Evolutionary conservation across 1,140 invertebrate species (phyloP), one percentile per base, ranked within the genome.

Genomic region (Hormaphis cornu): DNA sequence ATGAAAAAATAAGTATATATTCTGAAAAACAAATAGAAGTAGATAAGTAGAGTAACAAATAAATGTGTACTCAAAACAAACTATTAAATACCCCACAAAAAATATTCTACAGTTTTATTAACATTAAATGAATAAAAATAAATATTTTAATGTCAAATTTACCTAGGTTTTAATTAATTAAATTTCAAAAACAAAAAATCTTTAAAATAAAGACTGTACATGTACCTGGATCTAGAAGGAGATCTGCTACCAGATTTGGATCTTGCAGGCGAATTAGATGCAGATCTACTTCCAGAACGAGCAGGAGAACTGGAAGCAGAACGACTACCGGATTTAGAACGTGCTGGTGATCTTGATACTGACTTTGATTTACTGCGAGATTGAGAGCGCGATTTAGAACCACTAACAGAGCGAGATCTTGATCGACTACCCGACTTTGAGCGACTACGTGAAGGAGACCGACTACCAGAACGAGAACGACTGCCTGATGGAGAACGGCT

Each of bases 181-280:
- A n/a, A n/a, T n/a, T n/a, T n/a, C 16, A n/a, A 1, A 42, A 42
- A 12, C 16, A 42, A 42, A 12, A n/a, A n/a, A n/a, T n/a, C 30
- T 33, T 33, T 33, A 9, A n/a, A 42, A n/a, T 42, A n/a, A 1
- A 42, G 16, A 2, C n/a, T n/a, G n/a, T 12, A 61, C 18, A 28
- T 44, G 28, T 66, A 66, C 61, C 61, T 66, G 20, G 61, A 66
- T 48, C 42, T 46, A 16, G 44, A 66, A 46, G 33, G 56, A 30
- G 79, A 80, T 18, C 75, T 72, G 35, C 76, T 76, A 33, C 70
- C 75, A 0, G 76, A 78, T 20, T 74, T 53, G 10, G 73, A 74
- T 16, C 26, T 69, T 76, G 18, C 74, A 74, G 18, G 75, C 76
- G 69, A 70, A 54, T 56, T 54, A 1, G 69, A 70, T 46, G 20